Conservation (phyloP, 2,113 vertebrate genomes). For the Caranx ignobilis region DNA sequence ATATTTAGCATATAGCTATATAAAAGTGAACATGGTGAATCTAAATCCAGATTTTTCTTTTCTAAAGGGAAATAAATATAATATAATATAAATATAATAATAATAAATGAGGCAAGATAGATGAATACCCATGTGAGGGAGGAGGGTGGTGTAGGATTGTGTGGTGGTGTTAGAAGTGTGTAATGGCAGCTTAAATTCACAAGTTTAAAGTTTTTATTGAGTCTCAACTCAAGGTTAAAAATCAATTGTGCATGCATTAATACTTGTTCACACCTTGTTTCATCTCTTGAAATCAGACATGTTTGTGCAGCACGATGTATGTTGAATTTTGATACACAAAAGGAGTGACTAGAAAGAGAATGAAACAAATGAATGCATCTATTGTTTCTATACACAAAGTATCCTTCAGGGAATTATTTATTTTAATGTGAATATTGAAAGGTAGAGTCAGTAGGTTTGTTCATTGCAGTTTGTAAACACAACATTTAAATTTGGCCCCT, state of each 20-base stretch:
- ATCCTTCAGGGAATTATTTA: not conserved
- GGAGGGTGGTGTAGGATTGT: not conserved
- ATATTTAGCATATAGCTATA: not conserved
- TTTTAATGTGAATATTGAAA: not conserved
- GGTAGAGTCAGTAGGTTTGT: too few species aligned
- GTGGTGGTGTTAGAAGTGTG: not conserved
- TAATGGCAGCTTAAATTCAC: not conserved
- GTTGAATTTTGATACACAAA: not conserved
- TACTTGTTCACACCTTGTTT: not conserved
- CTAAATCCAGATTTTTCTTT: not conserved
- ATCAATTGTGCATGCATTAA: not conserved
- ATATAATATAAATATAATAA: too few species aligned
- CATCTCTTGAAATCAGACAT: not conserved
- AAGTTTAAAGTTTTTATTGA: not conserved
- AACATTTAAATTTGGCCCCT: too few species aligned
- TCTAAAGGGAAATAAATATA: not conserved
- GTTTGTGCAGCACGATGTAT: not conserved
- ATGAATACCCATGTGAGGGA: not conserved
- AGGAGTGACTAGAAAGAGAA: not conserved
- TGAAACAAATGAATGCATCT: not conserved
- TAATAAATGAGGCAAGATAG: not conserved
- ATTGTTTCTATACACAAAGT: not conserved
- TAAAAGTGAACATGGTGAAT: not conserved
- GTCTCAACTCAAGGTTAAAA: not conserved
- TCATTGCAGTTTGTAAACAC: too few species aligned